Evolutionary conservation across 2,797 vertebrate species (phyloP), one percentile per base, ranked within the genome.

Genomic region (Hybognathus amarus): DNA sequence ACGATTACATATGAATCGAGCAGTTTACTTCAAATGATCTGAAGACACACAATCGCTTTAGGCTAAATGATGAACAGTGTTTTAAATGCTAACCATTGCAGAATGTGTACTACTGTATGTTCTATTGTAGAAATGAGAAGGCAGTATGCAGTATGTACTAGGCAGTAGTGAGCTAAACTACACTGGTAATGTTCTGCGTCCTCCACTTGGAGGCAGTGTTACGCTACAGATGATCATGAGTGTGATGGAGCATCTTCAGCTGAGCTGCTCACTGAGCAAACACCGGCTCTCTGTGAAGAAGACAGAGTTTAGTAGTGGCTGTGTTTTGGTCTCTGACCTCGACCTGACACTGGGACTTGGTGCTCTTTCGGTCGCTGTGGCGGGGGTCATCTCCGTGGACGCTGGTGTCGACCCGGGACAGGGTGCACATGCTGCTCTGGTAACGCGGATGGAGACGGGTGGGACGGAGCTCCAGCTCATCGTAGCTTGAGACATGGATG

Each of bases 351-450:
- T 77, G 91, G 0, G 90, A 92, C 78, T 89, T 77, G 0, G 63
- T 80, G 88, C 90, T 95, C 90, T 96, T 97, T 86, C 94, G 95
- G 66, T 89, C 92, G 59, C 83, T 87, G 54, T 87, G 1, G 0
- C 87, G 92, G 17, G 30, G 54, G 8, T 85, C 78, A 1, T 93
- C 94, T 33, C 91, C 94, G 0, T 96, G 93, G 0, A 96, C 89
- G 88, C 94, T 96, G 87, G 97, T 96, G 83, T 98, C 95, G 87
- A 97, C 94, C 78, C 95, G 94, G 77, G 96, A 96, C 52, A 97
- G 96, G 0, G 96, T 94, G n/a, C 96, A 98, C 75, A 97, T 94
- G 90, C 97, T 99, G 83, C 96, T 97, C 80, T 97, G 96, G 63
- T 89, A 92, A 0, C 95, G 94, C 0, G 95, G 96, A 38, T 94